These are phyloP conservation scores for Nannoperca australis DNA, from an alignment of 2,797 vertebrate species.

Conservation along the genomic window DNA sequence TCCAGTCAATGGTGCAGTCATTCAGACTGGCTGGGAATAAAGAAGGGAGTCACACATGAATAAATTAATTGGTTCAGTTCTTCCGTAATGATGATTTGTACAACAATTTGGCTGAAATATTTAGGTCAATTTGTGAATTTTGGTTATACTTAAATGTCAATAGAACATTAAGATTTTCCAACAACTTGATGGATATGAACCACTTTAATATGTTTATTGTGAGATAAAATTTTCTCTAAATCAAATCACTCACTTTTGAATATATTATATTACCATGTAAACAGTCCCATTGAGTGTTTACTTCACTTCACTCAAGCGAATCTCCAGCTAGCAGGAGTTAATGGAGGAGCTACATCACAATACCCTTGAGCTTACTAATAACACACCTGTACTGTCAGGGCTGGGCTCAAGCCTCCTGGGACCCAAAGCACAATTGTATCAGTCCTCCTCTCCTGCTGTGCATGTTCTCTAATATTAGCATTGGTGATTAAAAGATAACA, in stretches of 20 bases:
- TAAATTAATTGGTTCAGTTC: background rate
- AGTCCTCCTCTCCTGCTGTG: too few species aligned
- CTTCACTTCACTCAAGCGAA: background rate
- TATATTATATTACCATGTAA: too few species aligned
- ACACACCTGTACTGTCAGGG: too few species aligned
- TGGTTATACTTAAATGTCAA: background rate
- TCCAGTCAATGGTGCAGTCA: conserved; percentile 38
- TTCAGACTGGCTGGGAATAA: conserved; percentile 5
- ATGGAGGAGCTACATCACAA: too few species aligned
- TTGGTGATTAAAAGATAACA: too few species aligned
- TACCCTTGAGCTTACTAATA: too few species aligned
- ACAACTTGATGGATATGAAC: background rate
- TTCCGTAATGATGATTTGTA: background rate
- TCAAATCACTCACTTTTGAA: background rate
- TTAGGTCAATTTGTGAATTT: background rate
- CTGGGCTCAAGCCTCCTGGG: too few species aligned
- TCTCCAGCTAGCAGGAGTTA: background rate
- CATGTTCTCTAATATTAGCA: too few species aligned
- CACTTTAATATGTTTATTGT: background rate
- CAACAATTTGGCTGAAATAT: background rate
- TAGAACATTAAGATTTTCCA: background rate
- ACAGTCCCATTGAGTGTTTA: background rate
- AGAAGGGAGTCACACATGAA: background rate
- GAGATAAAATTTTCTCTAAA: background rate
- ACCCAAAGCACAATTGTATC: too few species aligned